phyloP scores from a whole-genome alignment of 2,888 invertebrate species.

The Rotaria magnacalcarata region DNA sequence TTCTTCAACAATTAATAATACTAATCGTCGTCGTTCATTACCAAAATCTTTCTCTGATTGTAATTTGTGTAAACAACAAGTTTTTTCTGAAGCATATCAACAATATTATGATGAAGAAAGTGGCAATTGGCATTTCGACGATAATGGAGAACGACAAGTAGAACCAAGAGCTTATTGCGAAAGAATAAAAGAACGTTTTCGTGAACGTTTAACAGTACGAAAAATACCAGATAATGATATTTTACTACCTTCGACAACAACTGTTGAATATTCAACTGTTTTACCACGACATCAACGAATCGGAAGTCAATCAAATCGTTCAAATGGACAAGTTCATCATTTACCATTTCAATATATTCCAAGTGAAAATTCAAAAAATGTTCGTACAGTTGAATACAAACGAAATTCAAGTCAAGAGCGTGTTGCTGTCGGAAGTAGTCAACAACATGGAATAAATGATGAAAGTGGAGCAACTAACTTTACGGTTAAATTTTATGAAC shows the following conservation, averaged over 20 bases:
- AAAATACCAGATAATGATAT: neutral
- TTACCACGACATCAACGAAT: conserved; percentile 23
- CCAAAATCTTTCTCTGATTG: conserved; percentile 35
- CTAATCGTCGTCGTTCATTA: conserved; percentile 25
- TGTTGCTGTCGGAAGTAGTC: neutral
- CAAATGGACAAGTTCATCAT: neutral
- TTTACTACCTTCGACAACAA: neutral
- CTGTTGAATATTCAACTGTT: conserved; percentile 30
- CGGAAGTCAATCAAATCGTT: neutral
- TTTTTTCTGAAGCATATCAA: neutral
- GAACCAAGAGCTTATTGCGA: neutral
- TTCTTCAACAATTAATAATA: neutral
- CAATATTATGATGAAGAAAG: neutral
- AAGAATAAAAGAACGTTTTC: conserved; percentile 30
- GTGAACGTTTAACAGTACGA: conserved; percentile 19
- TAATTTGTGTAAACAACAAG: conserved; percentile 27
- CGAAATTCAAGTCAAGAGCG: conserved; percentile 20
- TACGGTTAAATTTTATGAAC: conserved; percentile 31
- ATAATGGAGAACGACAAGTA: neutral
- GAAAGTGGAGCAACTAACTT: neutral
- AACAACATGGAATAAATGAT: neutral
- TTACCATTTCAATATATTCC: conserved; percentile 33
- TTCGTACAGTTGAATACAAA: conserved; percentile 34
- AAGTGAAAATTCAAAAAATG: conserved; percentile 13
- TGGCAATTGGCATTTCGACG: neutral